Evolutionary conservation across 2,113 vertebrate genomes (phyloP).

Genomic region (Laterallus jamaicensis): DNA sequence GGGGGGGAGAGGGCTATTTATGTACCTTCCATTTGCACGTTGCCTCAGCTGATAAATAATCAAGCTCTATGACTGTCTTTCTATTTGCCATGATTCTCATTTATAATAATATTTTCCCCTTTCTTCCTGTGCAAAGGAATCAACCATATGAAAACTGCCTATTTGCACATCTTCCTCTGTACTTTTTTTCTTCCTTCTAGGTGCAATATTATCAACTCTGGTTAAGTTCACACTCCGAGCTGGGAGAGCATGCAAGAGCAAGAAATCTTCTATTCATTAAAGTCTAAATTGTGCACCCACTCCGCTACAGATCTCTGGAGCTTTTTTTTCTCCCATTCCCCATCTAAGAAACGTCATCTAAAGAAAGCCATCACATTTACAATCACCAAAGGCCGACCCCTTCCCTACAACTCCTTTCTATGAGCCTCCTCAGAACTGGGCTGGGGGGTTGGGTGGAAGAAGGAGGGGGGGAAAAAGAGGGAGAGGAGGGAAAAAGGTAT

Average conservation of each 20-base stretch:
- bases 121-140: neutral
- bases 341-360: neutral
- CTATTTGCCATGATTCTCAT: neutral
- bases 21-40: neutral
- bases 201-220: slow-evolving; percentile 26
- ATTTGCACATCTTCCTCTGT: neutral
- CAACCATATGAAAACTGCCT: neutral
- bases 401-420: neutral
- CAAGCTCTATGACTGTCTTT: neutral
- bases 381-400: neutral
- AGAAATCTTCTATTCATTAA: neutral
- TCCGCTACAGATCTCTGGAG: neutral
- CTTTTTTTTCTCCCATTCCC: neutral
- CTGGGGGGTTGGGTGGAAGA: neutral
- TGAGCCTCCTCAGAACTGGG: neutral
- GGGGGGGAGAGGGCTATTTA: neutral
- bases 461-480: neutral
- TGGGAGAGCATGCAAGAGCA: slow-evolving; percentile 11
- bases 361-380: neutral
- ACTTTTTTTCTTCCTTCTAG: neutral
- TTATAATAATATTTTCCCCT: slow-evolving; percentile 39
- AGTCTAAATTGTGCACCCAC: neutral
- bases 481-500: neutral
- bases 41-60: neutral
- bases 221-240: neutral